Evolutionary conservation across 1,140 invertebrate species (phyloP).

Genomic region (Olivierus martensii): DNA sequence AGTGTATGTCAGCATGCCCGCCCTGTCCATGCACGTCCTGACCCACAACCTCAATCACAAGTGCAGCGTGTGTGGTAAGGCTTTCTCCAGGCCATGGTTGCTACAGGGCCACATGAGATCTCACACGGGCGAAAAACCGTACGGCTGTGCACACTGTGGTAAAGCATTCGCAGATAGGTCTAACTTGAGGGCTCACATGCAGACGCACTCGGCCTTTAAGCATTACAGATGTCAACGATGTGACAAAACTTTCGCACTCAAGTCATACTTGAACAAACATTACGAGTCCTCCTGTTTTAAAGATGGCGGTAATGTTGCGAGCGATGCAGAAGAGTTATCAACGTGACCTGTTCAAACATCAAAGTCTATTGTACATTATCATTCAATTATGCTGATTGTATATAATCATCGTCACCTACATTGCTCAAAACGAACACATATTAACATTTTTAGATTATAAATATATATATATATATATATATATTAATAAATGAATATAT

Average conservation of each 20-base stretch:
- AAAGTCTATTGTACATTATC: too few species aligned
- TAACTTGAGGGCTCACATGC: constrained; percentile 94
- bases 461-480: too few species aligned
- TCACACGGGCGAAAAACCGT: constrained; percentile 97
- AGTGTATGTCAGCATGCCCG: constrained; percentile 94
- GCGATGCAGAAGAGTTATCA: too few species aligned
- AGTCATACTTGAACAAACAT: constrained; percentile 98
- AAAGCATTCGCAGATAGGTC: constrained; percentile 97
- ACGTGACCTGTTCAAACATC: too few species aligned
- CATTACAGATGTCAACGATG: constrained; percentile 88
- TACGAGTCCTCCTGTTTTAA: constrained; percentile 89
- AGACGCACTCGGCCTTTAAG: constrained; percentile 93
- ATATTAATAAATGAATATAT: too few species aligned
- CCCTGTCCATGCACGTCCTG: constrained; percentile 90
- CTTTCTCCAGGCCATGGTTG: constrained; percentile 90
- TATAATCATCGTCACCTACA: too few species aligned
- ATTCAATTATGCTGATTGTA: too few species aligned
- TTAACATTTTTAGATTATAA: too few species aligned
- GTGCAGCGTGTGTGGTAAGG: constrained; percentile 84
- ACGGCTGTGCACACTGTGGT: constrained; percentile 94
- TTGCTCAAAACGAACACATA: too few species aligned
- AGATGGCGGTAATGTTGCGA: constrained; percentile 24
- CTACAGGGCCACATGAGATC: constrained; percentile 87
- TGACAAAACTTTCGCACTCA: constrained; percentile 95
- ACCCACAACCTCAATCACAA: constrained; percentile 57